Evolutionary conservation across 2,888 invertebrate species (phyloP).

Genomic region (Amblyteles armatorius): DNA sequence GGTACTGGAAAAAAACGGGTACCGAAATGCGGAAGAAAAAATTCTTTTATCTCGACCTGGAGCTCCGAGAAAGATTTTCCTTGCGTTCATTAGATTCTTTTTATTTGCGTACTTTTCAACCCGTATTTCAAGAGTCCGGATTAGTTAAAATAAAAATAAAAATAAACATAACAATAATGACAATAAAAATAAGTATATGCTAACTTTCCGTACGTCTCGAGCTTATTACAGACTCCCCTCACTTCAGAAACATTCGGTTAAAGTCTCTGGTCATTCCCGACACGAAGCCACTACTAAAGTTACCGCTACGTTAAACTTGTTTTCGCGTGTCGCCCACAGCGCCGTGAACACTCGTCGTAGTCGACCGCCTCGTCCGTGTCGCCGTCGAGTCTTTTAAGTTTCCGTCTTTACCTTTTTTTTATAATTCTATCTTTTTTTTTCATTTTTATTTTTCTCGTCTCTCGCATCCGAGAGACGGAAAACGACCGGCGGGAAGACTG

Average conservation of each 20-base stretch:
- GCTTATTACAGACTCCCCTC: slow-evolving; percentile 29
- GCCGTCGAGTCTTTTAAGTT: slow-evolving; percentile 43
- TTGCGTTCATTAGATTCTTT: not conserved
- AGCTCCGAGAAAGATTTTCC: not conserved
- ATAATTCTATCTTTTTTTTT: not conserved
- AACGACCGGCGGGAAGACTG: not conserved
- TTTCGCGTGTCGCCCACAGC: slow-evolving; percentile 52
- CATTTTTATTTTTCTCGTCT: slow-evolving; percentile 15
- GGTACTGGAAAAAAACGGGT: not conserved
- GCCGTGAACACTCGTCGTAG: slow-evolving; percentile 40
- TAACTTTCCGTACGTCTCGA: not conserved
- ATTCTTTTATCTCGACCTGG: not conserved
- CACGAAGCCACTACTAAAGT: slow-evolving; percentile 53
- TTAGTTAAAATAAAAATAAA: not conserved
- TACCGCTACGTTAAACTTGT: slow-evolving; percentile 59
- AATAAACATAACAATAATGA: not conserved
- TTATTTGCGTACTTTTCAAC: not conserved
- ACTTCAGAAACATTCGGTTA: slow-evolving; percentile 29
- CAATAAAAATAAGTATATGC: not conserved
- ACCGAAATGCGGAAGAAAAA: not conserved
- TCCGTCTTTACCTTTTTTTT: slow-evolving; percentile 26
- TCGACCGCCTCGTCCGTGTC: slow-evolving; percentile 7
- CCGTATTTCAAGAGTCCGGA: not conserved
- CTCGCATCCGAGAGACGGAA: not conserved
- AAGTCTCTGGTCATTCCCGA: slow-evolving; percentile 49